Evolutionary conservation across 2,888 invertebrate genomes (phyloP), one percentile per base, ranked within the genome.

Genomic region (Halictus ligatus): DNA sequence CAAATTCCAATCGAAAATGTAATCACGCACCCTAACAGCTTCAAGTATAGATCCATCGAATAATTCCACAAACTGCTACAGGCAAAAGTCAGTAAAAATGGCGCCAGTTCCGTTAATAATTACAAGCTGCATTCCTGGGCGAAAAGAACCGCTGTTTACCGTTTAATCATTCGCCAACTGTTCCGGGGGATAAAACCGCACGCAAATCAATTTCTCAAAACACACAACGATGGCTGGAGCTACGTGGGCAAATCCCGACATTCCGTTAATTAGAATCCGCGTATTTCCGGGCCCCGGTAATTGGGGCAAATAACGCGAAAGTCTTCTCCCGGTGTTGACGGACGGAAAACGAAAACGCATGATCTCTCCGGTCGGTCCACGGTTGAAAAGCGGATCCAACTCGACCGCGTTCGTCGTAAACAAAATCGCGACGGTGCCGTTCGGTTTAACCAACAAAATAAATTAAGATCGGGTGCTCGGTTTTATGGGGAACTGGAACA

Each of bases 211-310:
- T 60, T 60, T 25, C 60, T 60, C 13, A 60, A 60, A 25, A 60
- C 15, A 60, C 60, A 60, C 60, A 60, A 25, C 25, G 60, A 25
- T 2, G 13, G 13, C 25, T 12, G 60, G 60, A 60, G 25, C 60
- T 15, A 25, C 25, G 60, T 25, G 13, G 25, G 60, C 0, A 60
- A 60, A 60, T 60, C 15, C 25, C 13, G 25, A 60, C 69, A 83
- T 84, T 83, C 48, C 29, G n/a, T 83, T 84, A 84, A 84, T 84
- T 84, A 84, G 83, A 84, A 84, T 83, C 40, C 40, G 15, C 54
- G 67, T 69, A 83, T 83, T 60, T 50, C 71, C 21, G 25, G 13
- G n/a, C 10, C 13, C 8, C 13, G 1, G 43, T 81, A 75, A 83
- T 83, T 81, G 58, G 29, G 58, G 71, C 60, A 81, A 81, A 75